Base-by-base conservation (phyloP, 1,140 invertebrate genomes). In the Lasaia peninsularis region DNA sequence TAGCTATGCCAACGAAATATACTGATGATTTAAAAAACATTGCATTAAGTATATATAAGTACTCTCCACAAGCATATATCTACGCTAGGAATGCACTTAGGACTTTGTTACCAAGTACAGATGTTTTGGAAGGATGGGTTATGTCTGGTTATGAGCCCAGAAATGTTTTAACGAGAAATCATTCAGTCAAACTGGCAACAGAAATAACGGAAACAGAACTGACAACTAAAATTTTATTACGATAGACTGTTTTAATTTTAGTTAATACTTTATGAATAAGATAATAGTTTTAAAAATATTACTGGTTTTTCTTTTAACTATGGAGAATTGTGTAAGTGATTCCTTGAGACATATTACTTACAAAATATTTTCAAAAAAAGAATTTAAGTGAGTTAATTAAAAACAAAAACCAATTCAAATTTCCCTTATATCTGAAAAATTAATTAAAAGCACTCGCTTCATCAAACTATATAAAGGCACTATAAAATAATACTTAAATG, bases 11-110 rank as follows among this genome's bases (percentile, higher is more conserved):
- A 0, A 78, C 77, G 12, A 71, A 74, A 61, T 81, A 88, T 21
- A 86, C 86, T 2, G 82, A 86, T 11, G 86, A 88, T 34, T 70
- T 87, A 24, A 88, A 86, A 59, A 86, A 85, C 60, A 86, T 88
- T 58, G 78, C 86, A 0, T 63, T 88, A 32, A 86, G 79, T 70
- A 76, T 87, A 49, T 88, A 88, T 60, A 88, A 80, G 53, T 88
- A 88, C 60, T 87, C 86, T 0, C 86, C 86, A 5, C 83, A 88
- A 65, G 77, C 83, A 0, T 88, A 88, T 34, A 84, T 88, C 50
- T 88, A 86, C 58, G 71, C 83, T 52, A 76, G 86, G 56, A 88
- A 88, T 67, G 80, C 75, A n/a, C 64, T 88, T 62, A 72, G 86
- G 56, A 88, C 85, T 2, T 58, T 86, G 62, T 65, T 88, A 48